Evolutionary conservation across 1,140 invertebrate species (phyloP), one percentile per base, ranked within the genome.

Genomic region (Hirudo medicinalis): DNA sequence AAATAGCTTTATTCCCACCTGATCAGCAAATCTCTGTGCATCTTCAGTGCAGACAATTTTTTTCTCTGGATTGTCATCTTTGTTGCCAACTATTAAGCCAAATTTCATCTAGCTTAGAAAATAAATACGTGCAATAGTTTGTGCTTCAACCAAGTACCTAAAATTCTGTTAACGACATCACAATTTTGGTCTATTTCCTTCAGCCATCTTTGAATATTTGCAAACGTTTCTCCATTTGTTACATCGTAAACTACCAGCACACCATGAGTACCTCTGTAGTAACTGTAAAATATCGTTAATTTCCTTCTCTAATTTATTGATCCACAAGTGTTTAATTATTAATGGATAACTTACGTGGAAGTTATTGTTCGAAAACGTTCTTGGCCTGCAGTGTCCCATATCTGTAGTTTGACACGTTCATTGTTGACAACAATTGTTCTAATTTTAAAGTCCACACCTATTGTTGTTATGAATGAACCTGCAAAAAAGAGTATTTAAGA

Each of bases 191-290:
- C 94, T 76, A 99, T 99, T 86, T 99, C 96, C 79, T 97, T 92
- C 49, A 97, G 85, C 85, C 86, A 86, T 80, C 95, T 85, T 81
- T 97, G 96, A 0, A 99, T 94, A 85, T 99, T 99, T 68, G 93
- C 93, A 86, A 99, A 99, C 13, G 94, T 94, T 80, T 99, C 95
- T 36, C 94, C 94, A 83, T 91, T 97, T 67, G 91, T 94, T 32
- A 99, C 95, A 87, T 99, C 96, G 83, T 99, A 99, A 19, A 99
- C 96, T 70, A 99, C 92, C 78, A 99, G 94, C 54, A 99, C 95
- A 71, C 96, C 96, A 84, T 99, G 95, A 40, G 96, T 98, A 69
- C 96, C 96, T 82, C 96, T 86, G 80, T 99, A 99, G 82, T 98
- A 98, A 70, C 91, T 93, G 78, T 80, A 69, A 49, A 54, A 43